These are phyloP conservation scores for Tetragonula clypearis DNA, from an alignment of 1,140 invertebrate genomes.

Conservation along the genomic window DNA sequence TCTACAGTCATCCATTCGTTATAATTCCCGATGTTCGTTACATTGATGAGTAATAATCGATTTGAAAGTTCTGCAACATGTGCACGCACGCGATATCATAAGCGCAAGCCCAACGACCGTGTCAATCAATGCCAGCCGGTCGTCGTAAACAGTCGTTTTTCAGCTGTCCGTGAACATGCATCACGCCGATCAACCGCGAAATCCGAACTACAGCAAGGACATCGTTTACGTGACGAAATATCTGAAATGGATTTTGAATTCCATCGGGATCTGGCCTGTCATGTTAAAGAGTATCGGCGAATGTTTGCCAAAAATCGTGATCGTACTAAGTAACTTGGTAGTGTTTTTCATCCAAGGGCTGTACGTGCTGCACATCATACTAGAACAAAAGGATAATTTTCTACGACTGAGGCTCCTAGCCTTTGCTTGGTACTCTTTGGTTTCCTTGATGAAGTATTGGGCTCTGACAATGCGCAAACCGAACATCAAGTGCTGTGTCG, in stretches of 20 bases:
- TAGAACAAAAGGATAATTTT: conserved; percentile 30
- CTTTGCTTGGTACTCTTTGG: conserved; percentile 6
- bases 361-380: conserved; percentile 24
- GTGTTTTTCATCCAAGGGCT: conserved; percentile 23
- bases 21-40: background rate
- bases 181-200: background rate
- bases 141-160: conserved; percentile 6
- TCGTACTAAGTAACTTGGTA: conserved; percentile 13
- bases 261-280: conserved; percentile 61
- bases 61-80: background rate
- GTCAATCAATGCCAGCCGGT: conserved; percentile 7
- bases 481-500: conserved; percentile 49
- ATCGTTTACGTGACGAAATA: conserved; percentile 27
- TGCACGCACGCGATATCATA: background rate
- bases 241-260: conserved; percentile 28
- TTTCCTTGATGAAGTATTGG: conserved; percentile 42
- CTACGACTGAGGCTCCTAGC: conserved; percentile 33
- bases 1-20: background rate
- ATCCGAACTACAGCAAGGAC: conserved; percentile 29
- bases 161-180: background rate
- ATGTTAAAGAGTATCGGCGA: background rate
- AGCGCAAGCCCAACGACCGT: conserved; percentile 14
- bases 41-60: background rate
- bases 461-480: conserved; percentile 20
- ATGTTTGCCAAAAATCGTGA: conserved; percentile 13